phyloP scores from a whole-genome alignment of 2,888 invertebrate species.

The Melinaea menophilus region DNA sequence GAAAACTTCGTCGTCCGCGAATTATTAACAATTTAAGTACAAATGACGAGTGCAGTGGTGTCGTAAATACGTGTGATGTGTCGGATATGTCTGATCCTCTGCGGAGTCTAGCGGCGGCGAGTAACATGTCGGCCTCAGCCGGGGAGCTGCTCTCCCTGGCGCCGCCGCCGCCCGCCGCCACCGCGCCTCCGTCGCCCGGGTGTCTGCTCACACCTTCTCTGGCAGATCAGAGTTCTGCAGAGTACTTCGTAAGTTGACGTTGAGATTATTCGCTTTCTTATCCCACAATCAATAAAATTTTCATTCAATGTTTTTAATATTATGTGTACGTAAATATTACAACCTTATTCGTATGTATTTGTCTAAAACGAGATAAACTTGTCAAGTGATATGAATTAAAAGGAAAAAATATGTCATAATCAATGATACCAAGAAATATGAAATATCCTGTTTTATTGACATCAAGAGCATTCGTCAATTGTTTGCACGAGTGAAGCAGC shows the following conservation, averaged over 20 bases:
- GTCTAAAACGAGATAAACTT: too few species aligned
- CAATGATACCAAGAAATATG: slow-evolving; percentile 2
- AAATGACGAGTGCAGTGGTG: slow-evolving; percentile 47
- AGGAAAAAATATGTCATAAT: slow-evolving; percentile 2
- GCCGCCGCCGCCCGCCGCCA: slow-evolving; percentile 69
- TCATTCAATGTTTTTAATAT: too few species aligned
- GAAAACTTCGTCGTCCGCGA: slow-evolving; percentile 68
- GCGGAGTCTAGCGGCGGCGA: slow-evolving; percentile 67
- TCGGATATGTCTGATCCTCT: slow-evolving; percentile 70
- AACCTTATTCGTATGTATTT: too few species aligned
- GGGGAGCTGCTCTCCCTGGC: slow-evolving; percentile 69
- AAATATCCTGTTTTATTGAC: neutral
- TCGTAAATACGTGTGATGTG: slow-evolving; percentile 43
- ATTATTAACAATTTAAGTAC: slow-evolving; percentile 71
- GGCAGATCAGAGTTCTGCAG: slow-evolving; percentile 65
- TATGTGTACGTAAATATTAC: too few species aligned
- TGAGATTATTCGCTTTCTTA: neutral
- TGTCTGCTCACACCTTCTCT: slow-evolving; percentile 66
- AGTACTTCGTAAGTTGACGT: slow-evolving; percentile 65
- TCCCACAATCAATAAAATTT: too few species aligned
- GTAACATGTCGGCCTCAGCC: slow-evolving; percentile 67
- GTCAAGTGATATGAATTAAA: too few species aligned
- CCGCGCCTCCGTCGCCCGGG: slow-evolving; percentile 71
- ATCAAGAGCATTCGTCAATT: slow-evolving; percentile 4
- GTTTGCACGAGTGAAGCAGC: neutral